Evolutionary conservation across 2,888 invertebrate species (phyloP), one percentile per base, ranked within the genome.

Genomic region (Ashinkailepas kermadecensis): DNA sequence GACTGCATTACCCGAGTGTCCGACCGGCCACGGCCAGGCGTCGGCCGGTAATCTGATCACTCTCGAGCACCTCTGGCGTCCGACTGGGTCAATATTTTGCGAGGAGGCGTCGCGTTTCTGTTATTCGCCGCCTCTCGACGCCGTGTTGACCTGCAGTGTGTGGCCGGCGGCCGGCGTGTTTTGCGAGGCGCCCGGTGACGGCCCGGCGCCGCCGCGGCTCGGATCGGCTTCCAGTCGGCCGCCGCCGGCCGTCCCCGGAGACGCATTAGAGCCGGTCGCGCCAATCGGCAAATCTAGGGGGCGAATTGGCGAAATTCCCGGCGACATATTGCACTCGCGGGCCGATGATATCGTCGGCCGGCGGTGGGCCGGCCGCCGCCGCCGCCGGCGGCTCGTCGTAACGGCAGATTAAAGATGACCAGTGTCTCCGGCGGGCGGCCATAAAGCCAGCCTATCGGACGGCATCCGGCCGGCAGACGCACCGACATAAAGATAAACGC

Each of bases 321-420:
- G 74, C 74, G 74, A 74, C 74, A 74, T 74, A 74, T 74, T 74
- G 74, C 74, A 74, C 54, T 65, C 65, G 65, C n/a, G 65, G 23
- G 65, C 18, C 65, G 65, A 23, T 23, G 23, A 23, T 54, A 74
- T 56, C 74, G 21, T 15, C 39, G 74, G 56, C 39, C 74, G 56
- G 74, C 54, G 54, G 1, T 18, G 56, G 21, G 74, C 11, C 74
- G 74, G 21, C 15, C 74, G 74, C 74, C 21, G 21, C 70, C 39
- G 39, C 67, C 67, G 70, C 39, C 70, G 70, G 39, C 70, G 39
- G 15, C 70, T 7, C 67, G 67, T 21, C 39, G 39, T 74, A 74
- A 74, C 74, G 54, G 74, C 74, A 56, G 74, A 74, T 74, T 74
- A 74, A 74, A 74, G 74, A 74, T 74, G 74, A 74, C 74, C 74